Evolutionary conservation across 2,113 vertebrate genomes (phyloP).

Genomic region (Pelecanus crispus): DNA sequence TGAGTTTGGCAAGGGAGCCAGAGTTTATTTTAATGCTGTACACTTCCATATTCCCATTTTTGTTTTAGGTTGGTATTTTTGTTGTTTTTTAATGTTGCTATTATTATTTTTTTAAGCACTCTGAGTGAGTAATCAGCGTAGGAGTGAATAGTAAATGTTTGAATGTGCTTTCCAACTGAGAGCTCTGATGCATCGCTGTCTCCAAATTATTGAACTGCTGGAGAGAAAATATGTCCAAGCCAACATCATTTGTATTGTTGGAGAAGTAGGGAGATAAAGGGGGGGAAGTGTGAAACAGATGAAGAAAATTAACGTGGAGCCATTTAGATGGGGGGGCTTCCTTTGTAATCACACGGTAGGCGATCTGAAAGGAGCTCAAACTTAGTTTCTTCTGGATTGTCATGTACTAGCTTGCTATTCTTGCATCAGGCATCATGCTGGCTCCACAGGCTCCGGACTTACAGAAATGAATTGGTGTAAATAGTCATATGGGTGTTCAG

Average conservation of each 20-base stretch:
- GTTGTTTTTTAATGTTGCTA: conserved; percentile 57
- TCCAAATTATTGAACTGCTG: conserved; percentile 72
- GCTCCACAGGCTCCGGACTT: not conserved
- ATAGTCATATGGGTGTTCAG: not conserved
- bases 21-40: conserved; percentile 51
- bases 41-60: conserved; percentile 39
- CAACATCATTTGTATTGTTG: conserved; percentile 53
- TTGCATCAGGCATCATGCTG: not conserved
- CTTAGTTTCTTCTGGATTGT: not conserved
- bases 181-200: conserved; percentile 65
- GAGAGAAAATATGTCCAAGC: conserved; percentile 58
- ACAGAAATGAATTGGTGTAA: not conserved
- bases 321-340: conserved; percentile 19
- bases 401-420: not conserved
- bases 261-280: conserved; percentile 9
- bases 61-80: conserved; percentile 45
- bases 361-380: not conserved
- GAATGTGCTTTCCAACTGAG: conserved; percentile 68
- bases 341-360: not conserved
- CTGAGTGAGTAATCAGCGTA: conserved; percentile 66
- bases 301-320: conserved; percentile 38
- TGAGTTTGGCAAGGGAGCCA: conserved; percentile 69
- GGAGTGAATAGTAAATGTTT: conserved; percentile 67
- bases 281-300: conserved; percentile 2
- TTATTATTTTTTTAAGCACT: conserved; percentile 65